Conservation (phyloP, 2,797 vertebrate species). For the Sebastes cheni region DNA sequence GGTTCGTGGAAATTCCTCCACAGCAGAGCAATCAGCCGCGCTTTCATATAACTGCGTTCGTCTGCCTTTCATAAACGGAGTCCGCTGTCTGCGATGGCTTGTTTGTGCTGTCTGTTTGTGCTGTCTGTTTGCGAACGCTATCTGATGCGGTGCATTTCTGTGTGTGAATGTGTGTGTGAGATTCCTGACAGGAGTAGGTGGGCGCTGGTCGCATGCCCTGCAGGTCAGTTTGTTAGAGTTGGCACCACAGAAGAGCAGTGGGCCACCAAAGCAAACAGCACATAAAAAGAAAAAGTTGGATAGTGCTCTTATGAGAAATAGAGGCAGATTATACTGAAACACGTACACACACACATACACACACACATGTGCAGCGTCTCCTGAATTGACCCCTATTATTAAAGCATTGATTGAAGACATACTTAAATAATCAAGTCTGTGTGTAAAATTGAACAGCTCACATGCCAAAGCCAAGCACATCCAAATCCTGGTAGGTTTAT, state of each 20-base stretch:
- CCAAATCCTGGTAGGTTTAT: not conserved
- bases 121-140: constrained; percentile 15
- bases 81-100: not conserved
- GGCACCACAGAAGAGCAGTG: constrained; percentile 41
- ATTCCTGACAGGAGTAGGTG: constrained; percentile 54
- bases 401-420: not conserved
- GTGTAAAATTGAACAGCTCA: constrained; percentile 22
- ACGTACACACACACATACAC: constrained; percentile 12
- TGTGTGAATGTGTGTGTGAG: constrained; percentile 12
- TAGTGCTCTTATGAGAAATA: constrained; percentile 56
- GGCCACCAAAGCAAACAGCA: constrained; percentile 48
- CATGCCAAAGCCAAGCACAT: not conserved
- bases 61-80: constrained; percentile 1
- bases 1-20: constrained; percentile 40
- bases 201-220: constrained; percentile 31
- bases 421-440: not conserved
- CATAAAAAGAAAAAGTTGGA: constrained; percentile 51
- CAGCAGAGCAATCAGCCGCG: not conserved
- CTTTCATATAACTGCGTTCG: not conserved
- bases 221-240: constrained; percentile 64
- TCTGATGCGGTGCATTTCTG: constrained; percentile 17
- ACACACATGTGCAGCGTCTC: constrained; percentile 2
- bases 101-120: constrained; percentile 6
- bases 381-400: constrained; percentile 35
- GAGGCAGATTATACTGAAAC: constrained; percentile 34